Conservation (phyloP, 2,888 invertebrate genomes). For the Clitarchus hookeri region DNA sequence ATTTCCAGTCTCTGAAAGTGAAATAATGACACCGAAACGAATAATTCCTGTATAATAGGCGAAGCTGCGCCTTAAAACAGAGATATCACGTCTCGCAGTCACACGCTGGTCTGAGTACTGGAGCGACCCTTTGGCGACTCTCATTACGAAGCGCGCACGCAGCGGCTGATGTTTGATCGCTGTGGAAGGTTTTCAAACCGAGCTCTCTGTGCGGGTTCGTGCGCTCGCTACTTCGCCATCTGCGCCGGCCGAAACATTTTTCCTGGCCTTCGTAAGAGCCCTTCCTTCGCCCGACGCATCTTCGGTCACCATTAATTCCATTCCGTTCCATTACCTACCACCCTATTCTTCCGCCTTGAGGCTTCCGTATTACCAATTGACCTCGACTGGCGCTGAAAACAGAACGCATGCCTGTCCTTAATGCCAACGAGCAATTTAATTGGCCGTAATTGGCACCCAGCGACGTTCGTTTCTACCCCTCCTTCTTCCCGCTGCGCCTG, state of each 20-base stretch:
- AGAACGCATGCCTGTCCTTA: background rate
- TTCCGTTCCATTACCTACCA: background rate
- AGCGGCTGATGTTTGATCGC: background rate
- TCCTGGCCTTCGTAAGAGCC: background rate
- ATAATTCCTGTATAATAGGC: too few relatives aligned
- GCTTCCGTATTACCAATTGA: constrained; percentile 6
- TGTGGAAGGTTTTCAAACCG: background rate
- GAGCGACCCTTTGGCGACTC: too few relatives aligned
- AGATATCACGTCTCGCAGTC: too few relatives aligned
- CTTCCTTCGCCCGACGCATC: background rate
- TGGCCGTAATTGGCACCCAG: background rate
- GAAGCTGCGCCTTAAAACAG: too few relatives aligned
- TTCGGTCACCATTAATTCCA: background rate
- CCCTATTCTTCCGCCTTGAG: background rate
- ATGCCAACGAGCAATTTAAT: background rate
- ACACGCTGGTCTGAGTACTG: too few relatives aligned
- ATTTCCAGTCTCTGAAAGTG: too few relatives aligned
- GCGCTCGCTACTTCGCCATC: background rate
- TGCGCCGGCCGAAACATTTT: background rate
- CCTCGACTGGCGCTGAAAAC: background rate
- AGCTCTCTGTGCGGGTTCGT: background rate
- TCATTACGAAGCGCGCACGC: background rate
- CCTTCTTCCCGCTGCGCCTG: background rate
- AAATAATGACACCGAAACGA: too few relatives aligned
- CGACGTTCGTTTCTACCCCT: background rate